Conservation (phyloP, 2,797 vertebrate species). For the Diplodus puntazzo region DNA sequence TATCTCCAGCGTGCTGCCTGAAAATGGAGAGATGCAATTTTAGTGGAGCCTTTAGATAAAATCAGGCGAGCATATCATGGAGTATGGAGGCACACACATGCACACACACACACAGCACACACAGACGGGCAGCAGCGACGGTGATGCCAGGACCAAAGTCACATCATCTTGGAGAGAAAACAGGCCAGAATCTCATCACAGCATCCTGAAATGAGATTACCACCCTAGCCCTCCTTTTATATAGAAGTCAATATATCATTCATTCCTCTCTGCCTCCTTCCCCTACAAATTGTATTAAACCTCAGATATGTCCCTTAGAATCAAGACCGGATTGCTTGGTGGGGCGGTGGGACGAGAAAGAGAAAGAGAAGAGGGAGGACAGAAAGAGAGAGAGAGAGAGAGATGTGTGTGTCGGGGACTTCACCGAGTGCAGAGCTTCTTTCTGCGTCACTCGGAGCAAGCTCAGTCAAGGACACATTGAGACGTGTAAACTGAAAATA, state of each 20-base stretch:
- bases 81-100: conserved; percentile 30
- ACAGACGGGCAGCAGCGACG: conserved; percentile 42
- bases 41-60: conserved; percentile 63
- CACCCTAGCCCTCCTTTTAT: conserved; percentile 75
- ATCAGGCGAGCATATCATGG: conserved; percentile 58
- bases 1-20: conserved; percentile 36
- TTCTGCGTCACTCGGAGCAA: conserved; percentile 64
- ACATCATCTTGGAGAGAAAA: conserved; percentile 81
- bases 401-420: conserved; percentile 33
- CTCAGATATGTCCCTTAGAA: conserved; percentile 73
- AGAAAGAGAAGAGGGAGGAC: not conserved
- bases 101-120: conserved; percentile 15
- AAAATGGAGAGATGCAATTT: conserved; percentile 63
- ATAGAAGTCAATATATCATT: conserved; percentile 82
- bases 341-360: conserved; percentile 34
- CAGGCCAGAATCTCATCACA: conserved; percentile 81
- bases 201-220: conserved; percentile 81
- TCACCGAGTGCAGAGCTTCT: conserved; percentile 55
- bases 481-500: conserved; percentile 68
- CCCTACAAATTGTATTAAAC: conserved; percentile 78
- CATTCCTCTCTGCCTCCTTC: conserved; percentile 75
- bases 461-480: conserved; percentile 71
- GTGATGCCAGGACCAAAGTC: conserved; percentile 78
- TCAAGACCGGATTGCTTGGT: conserved; percentile 54
- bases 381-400: conserved; percentile 8